Evolutionary conservation across 2,888 invertebrate species (phyloP).

Genomic region (Himalopsyche anomala): DNA sequence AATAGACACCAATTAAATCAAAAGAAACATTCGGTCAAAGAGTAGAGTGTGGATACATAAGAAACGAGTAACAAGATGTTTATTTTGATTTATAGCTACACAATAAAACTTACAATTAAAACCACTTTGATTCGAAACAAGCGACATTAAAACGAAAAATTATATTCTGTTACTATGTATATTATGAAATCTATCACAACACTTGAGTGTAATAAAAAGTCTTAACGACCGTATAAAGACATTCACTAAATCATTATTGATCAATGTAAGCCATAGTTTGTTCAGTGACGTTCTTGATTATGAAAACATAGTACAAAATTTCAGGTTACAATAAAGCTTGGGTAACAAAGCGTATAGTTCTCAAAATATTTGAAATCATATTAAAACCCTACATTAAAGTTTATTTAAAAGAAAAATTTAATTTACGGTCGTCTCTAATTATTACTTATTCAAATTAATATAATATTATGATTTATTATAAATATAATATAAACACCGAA

Average conservation of each 20-base stretch:
- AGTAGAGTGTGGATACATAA: not conserved
- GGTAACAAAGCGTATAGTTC: too few species aligned
- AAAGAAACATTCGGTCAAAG: not conserved
- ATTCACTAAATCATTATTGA: constrained; percentile 35
- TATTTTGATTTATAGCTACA: constrained; percentile 18
- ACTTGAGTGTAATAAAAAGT: constrained; percentile 30
- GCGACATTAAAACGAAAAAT: constrained; percentile 36
- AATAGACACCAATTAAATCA: constrained; percentile 9
- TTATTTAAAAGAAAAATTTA: too few species aligned
- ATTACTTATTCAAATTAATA: too few species aligned
- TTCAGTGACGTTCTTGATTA: constrained; percentile 5
- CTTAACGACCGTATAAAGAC: constrained; percentile 18
- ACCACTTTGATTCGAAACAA: constrained; percentile 32
- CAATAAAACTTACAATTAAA: constrained; percentile 39
- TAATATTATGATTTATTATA: too few species aligned
- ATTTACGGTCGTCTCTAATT: too few species aligned
- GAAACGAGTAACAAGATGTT: not conserved
- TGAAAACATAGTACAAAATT: too few species aligned
- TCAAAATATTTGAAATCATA: too few species aligned
- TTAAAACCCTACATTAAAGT: too few species aligned
- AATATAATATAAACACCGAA: too few species aligned
- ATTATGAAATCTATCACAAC: constrained; percentile 42
- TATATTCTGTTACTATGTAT: constrained; percentile 14
- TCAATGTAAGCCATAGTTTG: not conserved
- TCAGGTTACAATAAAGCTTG: too few species aligned